Conservation (phyloP, 2,113 vertebrate genomes). For the Leucosticte australis region DNA sequence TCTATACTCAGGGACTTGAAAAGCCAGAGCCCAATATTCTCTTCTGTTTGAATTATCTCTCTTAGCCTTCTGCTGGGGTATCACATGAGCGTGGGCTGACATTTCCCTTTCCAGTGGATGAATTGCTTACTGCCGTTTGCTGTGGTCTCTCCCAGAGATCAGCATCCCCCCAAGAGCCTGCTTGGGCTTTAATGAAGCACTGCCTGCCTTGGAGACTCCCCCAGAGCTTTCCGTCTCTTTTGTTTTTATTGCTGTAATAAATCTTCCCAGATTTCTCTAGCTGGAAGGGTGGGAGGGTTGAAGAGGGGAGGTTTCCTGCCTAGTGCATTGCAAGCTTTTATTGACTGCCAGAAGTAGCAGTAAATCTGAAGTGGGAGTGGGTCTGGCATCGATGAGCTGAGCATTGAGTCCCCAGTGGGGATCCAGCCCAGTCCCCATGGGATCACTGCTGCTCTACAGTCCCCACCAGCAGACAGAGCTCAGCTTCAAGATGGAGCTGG, state of each 20-base stretch:
- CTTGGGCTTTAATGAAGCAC: slow-evolving; percentile 44
- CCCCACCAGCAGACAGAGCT: not conserved
- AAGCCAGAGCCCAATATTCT: not conserved
- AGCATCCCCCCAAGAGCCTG: slow-evolving; percentile 15
- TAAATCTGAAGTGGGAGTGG: slow-evolving; percentile 39
- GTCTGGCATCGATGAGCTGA: not conserved
- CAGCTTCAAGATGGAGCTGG: not conserved
- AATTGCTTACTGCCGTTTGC: not conserved
- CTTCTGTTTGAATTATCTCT: not conserved
- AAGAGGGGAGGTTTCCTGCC: slow-evolving; percentile 48
- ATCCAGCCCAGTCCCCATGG: not conserved
- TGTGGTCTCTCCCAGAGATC: slow-evolving; percentile 6
- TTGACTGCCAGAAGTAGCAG: slow-evolving; percentile 39
- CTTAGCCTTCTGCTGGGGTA: not conserved
- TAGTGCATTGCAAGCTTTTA: slow-evolving; percentile 54
- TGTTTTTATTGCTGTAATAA: slow-evolving; percentile 58
- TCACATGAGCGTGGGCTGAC: not conserved
- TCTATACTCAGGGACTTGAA: not conserved
- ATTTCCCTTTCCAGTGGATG: not conserved
- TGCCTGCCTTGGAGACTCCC: not conserved
- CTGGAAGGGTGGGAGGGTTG: slow-evolving; percentile 10
- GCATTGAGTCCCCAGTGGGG: fast-evolving
- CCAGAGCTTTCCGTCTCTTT: slow-evolving; percentile 8
- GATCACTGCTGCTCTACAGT: not conserved
- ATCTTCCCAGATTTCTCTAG: slow-evolving; percentile 30